Evolutionary conservation across 2,888 invertebrate species (phyloP), one percentile per base, ranked within the genome.

Genomic region (Sisyra terminalis): DNA sequence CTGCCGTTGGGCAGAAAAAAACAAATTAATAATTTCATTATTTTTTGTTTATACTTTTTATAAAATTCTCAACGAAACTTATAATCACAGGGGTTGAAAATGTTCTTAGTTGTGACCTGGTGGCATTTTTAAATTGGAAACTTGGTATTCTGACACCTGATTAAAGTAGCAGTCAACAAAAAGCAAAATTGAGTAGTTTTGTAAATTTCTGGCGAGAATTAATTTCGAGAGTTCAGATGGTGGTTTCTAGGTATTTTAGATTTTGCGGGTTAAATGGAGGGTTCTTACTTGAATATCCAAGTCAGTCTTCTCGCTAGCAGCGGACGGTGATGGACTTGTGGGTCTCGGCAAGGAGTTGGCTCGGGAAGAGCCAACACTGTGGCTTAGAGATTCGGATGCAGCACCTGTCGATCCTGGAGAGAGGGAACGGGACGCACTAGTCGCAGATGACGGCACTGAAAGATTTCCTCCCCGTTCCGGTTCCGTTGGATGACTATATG

Each of bases 271-370:
- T 31, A 11, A 30, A 30, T 29, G n/a, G n/a, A n/a, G n/a, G n/a
- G 11, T 13, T 46, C 44, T 56, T 55, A 81, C 83, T 69, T 83
- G 83, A 32, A 84, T 69, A 57, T 87, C 87, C 50, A 73, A 71
- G 55, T 85, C 85, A 47, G 83, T 83, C 60, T 89, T 88, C 57
- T 93, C 92, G 51, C 89, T 89, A 52, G 83, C 82, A 53, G 89
- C 77, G 47, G 92, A 90, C 34, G 90, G 90, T 51, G 90, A 90
- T 2, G 93, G 93, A 53, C 90, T 92, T 17, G 85, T 75, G 38
- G 85, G 85, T 52, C 85, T 68, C 51, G 81, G 81, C 53, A 80
- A 67, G 52, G 79, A 74, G 60, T 76, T 76, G 44, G 75, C 70
- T 51, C 73, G 60, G 44, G 71, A 70, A 42, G 71, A 70, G 46